These are phyloP conservation scores for Oikopleura dioica DNA, from an alignment of 23 tunicate genomes.

Conservation along the genomic window DNA sequence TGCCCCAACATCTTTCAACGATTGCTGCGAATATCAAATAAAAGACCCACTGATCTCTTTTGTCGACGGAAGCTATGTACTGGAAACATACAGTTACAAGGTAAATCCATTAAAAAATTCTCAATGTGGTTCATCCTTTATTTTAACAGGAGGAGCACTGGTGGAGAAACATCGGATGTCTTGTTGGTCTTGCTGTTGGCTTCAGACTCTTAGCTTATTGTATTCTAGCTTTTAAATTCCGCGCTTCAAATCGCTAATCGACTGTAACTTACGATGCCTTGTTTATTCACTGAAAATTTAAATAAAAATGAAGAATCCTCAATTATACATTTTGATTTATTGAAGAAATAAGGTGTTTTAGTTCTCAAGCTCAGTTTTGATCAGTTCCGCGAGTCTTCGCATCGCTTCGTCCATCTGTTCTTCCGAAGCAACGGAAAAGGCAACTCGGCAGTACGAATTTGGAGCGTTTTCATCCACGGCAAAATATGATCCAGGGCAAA, in stretches of 20 bases:
- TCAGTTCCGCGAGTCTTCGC: not conserved
- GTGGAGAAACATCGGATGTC: constrained; percentile 29
- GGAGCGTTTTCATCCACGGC: constrained; percentile 26
- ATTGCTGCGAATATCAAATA: not conserved
- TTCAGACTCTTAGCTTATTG: constrained; percentile 24
- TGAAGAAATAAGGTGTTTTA: not conserved
- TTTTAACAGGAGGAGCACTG: constrained; percentile 24
- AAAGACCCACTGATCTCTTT: not conserved
- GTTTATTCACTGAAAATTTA: too few relatives aligned
- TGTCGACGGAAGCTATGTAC: not conserved
- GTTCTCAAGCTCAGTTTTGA: not conserved
- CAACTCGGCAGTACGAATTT: constrained; percentile 34
- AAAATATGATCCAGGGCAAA: constrained; percentile 60
- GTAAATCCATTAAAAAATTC: not conserved
- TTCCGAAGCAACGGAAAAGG: constrained; percentile 31
- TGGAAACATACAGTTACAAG: not conserved
- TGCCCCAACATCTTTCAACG: constrained; percentile 8
- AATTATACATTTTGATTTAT: too few relatives aligned
- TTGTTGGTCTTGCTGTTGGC: constrained; percentile 33
- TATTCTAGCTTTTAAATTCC: constrained; percentile 24
- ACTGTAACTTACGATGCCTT: not conserved
- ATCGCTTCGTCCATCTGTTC: constrained; percentile 33
- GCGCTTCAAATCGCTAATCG: constrained; percentile 24
- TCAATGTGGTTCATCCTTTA: not conserved
- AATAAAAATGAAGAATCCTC: too few relatives aligned